Evolutionary conservation across 2,888 invertebrate species (phyloP).

Genomic region (Aspidiotus destructor): DNA sequence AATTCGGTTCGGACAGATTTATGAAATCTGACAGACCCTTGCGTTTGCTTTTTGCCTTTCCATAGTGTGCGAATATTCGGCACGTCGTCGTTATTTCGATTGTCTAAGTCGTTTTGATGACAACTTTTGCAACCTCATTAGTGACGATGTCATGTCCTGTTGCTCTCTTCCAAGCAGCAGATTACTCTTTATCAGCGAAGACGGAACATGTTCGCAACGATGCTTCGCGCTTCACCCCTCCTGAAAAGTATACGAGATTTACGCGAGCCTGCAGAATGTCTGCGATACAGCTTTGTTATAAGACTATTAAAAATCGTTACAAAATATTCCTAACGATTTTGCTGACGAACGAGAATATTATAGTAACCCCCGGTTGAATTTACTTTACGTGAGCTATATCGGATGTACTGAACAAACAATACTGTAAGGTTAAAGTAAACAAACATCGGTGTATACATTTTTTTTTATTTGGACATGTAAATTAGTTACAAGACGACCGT

Average conservation of each 20-base stretch:
- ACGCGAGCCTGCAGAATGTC: too few species aligned
- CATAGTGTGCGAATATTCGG: not conserved
- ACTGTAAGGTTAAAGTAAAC: slow-evolving; percentile 20
- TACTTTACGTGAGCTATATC: not conserved
- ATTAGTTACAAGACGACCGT: slow-evolving; percentile 11
- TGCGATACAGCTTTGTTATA: too few species aligned
- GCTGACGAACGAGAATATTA: too few species aligned
- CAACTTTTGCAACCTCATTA: slow-evolving; percentile 33
- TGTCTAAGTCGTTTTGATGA: slow-evolving; percentile 21
- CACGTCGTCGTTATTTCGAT: slow-evolving; percentile 14
- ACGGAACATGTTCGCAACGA: not conserved
- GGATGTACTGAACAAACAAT: not conserved
- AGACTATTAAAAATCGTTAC: too few species aligned
- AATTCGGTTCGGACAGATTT: not conserved
- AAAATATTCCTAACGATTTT: too few species aligned
- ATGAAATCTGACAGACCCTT: slow-evolving; percentile 31
- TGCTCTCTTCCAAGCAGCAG: not conserved
- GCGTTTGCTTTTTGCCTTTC: not conserved
- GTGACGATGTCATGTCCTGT: slow-evolving; percentile 24
- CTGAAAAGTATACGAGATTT: not conserved
- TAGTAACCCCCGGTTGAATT: too few species aligned
- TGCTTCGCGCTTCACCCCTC: slow-evolving; percentile 15
- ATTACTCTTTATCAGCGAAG: too few species aligned
- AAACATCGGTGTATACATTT: slow-evolving; percentile 6
- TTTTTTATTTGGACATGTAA: slow-evolving; percentile 33